Evolutionary conservation across 2,888 invertebrate species (phyloP).

Genomic region (Asteroscopus sphinx): DNA sequence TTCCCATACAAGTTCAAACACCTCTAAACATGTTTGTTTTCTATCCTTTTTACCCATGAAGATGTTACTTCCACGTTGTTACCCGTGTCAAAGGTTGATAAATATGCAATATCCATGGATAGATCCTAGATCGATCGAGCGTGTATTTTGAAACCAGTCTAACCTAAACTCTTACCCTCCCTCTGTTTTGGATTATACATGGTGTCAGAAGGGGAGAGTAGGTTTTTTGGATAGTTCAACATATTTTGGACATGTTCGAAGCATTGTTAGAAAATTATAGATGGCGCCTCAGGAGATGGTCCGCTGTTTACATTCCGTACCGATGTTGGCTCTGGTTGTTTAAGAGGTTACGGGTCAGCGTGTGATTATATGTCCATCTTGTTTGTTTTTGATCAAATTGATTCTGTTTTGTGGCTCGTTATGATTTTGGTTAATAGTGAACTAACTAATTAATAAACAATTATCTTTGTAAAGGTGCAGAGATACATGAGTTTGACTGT

Average conservation of each 20-base stretch:
- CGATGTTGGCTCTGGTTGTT: constrained; percentile 82
- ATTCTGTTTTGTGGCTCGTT: constrained; percentile 66
- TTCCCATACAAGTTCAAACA: constrained; percentile 70
- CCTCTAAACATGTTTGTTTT: constrained; percentile 82
- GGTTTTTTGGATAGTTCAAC: constrained; percentile 56
- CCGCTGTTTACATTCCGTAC: constrained; percentile 87
- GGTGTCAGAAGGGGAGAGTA: constrained; percentile 25
- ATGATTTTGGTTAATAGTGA: constrained; percentile 23
- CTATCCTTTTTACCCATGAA: constrained; percentile 80
- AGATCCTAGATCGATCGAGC: constrained; percentile 85
- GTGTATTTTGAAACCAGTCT: constrained; percentile 74
- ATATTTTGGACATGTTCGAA: constrained; percentile 75
- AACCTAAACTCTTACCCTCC: constrained; percentile 56
- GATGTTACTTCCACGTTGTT: constrained; percentile 87
- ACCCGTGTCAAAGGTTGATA: constrained; percentile 89
- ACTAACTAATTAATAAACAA: constrained; percentile 26
- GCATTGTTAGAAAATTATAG: constrained; percentile 88
- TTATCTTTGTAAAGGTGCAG: background rate
- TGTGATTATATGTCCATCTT: constrained; percentile 84
- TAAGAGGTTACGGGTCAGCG: constrained; percentile 82
- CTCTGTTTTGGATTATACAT: constrained; percentile 1
- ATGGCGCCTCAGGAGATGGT: constrained; percentile 88
- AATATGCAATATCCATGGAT: constrained; percentile 88
- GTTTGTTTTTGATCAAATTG: constrained; percentile 81
- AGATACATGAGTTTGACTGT: background rate